These are phyloP conservation scores for Poicephalus gulielmi DNA, from an alignment of 2,113 vertebrate genomes.

Conservation along the genomic window DNA sequence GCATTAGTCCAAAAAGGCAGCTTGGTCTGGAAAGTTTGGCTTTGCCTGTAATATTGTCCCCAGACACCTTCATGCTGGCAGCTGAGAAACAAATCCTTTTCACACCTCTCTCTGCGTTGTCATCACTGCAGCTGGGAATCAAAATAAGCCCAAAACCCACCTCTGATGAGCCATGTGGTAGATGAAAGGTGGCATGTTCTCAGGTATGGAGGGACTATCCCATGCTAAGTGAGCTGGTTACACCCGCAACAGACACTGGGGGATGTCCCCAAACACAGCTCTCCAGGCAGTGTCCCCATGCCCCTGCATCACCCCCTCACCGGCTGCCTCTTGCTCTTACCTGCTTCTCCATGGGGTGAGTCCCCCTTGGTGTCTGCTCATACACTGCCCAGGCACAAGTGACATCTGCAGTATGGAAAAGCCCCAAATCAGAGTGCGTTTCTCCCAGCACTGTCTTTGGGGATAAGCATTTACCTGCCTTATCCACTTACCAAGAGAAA, in stretches of 20 bases:
- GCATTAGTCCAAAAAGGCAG: background rate
- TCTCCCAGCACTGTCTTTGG: background rate
- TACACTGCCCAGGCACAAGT: background rate
- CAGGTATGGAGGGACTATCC: too few species aligned
- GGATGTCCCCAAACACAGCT: background rate
- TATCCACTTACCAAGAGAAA: background rate
- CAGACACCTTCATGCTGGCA: background rate
- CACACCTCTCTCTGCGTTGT: rapidly evolving
- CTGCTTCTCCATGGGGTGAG: background rate
- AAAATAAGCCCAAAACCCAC: background rate
- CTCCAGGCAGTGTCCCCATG: background rate
- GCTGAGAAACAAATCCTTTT: background rate
- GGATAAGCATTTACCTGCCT: background rate
- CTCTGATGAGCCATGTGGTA: rapidly evolving
- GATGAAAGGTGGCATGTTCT: background rate
- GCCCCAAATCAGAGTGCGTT: background rate
- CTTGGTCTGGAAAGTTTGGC: background rate
- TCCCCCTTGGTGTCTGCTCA: background rate
- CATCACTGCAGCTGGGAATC: background rate
- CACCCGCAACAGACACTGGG: background rate
- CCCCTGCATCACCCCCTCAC: rapidly evolving
- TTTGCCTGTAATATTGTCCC: background rate
- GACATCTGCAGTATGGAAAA: background rate
- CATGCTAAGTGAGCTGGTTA: rapidly evolving
- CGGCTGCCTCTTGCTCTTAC: background rate